Base-by-base conservation (phyloP, 2,797 vertebrate species). In the Hyperoplus lanceolatus region DNA sequence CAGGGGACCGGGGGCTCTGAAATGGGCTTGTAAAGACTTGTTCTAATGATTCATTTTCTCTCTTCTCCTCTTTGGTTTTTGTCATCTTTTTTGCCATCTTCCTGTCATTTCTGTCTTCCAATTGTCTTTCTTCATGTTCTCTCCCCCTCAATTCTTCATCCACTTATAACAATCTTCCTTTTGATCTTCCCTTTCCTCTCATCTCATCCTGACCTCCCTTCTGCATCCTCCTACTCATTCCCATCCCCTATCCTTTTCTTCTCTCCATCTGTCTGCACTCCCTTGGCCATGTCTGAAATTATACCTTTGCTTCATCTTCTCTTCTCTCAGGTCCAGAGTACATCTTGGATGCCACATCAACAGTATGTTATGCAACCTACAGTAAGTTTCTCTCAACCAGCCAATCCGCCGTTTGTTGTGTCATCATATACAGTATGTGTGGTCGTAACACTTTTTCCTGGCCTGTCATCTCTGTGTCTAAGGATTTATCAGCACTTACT, bases 351-450 rank as follows among this genome's bases (percentile, higher is more conserved):
- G 98, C 98, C 98, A 96, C 98, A 99, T 96, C 98, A 98, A 93
- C 97, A 97, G 94, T 99, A 99, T 95, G 97, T 99, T 97, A 98
- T 99, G 98, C 98, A 99, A 97, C 98, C 98, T 94, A 97, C 98
- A 96, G 98, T 99, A 97, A 97, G 98, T 98, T 91, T 79, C 64
- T 79, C 62, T 61, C 11, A 87, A 65, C n/a, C 49, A 62, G 12
- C 63, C 62, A 64, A 74, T 62, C 53, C 55, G 86, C 74, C 69
- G 50, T 63, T 75, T 86, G 42, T 45, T 66, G 13, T 68, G 39
- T 68, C 60, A 41, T 65, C 43, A 59, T 14, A 15, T 57, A 58
- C 38, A 10, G 29, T 29, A 29, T 43, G 21, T 76, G 45, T 48
- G 73, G 41, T 75, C 4, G 38, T 75, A 49, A 67, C 42, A 42